Evolutionary conservation across 2,113 vertebrate genomes (phyloP).

Genomic region (Ivindomyrus marchei): DNA sequence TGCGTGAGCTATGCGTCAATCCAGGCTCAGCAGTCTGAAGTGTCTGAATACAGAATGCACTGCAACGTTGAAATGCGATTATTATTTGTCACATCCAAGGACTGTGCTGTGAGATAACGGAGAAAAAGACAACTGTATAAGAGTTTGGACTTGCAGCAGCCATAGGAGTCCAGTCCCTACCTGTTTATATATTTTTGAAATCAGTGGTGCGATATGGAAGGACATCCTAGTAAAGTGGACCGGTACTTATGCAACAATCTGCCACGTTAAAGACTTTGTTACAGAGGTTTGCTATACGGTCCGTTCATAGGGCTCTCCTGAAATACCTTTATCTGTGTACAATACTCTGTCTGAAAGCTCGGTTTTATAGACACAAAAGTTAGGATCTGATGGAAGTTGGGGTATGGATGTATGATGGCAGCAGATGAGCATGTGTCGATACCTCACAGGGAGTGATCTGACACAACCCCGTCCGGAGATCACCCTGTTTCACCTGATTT

Average conservation of each 20-base stretch:
- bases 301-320: conserved; percentile 52
- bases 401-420: conserved; percentile 36
- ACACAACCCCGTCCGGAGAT: conserved; percentile 35
- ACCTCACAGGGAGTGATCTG: conserved; percentile 32
- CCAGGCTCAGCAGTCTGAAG: neutral
- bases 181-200: conserved; percentile 22
- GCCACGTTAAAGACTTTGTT: conserved; percentile 47
- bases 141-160: conserved; percentile 18
- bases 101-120: neutral
- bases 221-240: conserved; percentile 42
- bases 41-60: neutral
- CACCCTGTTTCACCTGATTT: conserved; percentile 20
- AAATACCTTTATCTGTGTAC: conserved; percentile 62
- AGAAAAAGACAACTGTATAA: neutral
- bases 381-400: conserved; percentile 33
- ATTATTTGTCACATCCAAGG: conserved; percentile 4
- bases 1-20: neutral
- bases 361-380: conserved; percentile 38
- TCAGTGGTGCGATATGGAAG: conserved; percentile 46
- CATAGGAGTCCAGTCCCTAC: conserved; percentile 34
- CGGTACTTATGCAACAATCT: conserved; percentile 67
- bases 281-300: conserved; percentile 39
- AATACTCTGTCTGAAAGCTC: conserved; percentile 61
- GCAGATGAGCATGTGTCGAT: conserved; percentile 45
- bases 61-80: neutral